Evolutionary conservation across 2,113 vertebrate species (phyloP).

Genomic region (Oreochromis spilurus): DNA sequence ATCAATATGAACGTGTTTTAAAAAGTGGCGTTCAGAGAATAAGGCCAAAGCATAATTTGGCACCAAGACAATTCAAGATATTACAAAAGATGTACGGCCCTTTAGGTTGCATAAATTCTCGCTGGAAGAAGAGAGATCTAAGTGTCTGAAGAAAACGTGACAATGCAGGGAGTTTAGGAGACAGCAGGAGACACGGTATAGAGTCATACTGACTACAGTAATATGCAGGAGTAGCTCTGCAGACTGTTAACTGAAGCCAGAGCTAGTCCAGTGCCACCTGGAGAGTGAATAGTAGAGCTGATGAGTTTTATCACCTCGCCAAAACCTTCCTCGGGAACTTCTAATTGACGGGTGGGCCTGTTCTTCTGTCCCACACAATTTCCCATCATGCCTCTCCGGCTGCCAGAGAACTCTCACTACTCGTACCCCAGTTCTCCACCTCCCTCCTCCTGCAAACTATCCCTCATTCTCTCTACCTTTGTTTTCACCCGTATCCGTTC

Average conservation of each 20-base stretch:
- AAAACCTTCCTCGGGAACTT: slow-evolving; percentile 59
- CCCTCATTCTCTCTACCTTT: slow-evolving; percentile 80
- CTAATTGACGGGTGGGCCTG: slow-evolving; percentile 65
- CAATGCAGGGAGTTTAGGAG: neutral
- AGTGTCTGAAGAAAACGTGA: neutral
- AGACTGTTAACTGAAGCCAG: slow-evolving; percentile 49
- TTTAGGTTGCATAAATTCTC: neutral
- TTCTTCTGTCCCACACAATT: slow-evolving; percentile 72
- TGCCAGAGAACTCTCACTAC: slow-evolving; percentile 55
- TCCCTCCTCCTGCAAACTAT: slow-evolving; percentile 74
- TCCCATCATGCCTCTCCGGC: slow-evolving; percentile 65
- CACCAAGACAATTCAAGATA: neutral
- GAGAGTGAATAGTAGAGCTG: slow-evolving; percentile 58
- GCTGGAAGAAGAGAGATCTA: neutral
- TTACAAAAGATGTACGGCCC: neutral
- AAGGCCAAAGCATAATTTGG: slow-evolving; percentile 8
- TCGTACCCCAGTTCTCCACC: slow-evolving; percentile 77
- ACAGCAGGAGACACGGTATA: neutral
- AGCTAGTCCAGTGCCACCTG: slow-evolving; percentile 46
- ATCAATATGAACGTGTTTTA: slow-evolving; percentile 6
- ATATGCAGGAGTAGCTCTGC: slow-evolving; percentile 20
- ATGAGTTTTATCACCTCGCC: slow-evolving; percentile 71
- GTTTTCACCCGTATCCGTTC: slow-evolving; percentile 56
- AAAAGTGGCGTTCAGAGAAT: slow-evolving; percentile 28
- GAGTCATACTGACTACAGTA: slow-evolving; percentile 23